phyloP scores from a whole-genome alignment of 2,113 vertebrate species.

The Corythaeola cristata region DNA sequence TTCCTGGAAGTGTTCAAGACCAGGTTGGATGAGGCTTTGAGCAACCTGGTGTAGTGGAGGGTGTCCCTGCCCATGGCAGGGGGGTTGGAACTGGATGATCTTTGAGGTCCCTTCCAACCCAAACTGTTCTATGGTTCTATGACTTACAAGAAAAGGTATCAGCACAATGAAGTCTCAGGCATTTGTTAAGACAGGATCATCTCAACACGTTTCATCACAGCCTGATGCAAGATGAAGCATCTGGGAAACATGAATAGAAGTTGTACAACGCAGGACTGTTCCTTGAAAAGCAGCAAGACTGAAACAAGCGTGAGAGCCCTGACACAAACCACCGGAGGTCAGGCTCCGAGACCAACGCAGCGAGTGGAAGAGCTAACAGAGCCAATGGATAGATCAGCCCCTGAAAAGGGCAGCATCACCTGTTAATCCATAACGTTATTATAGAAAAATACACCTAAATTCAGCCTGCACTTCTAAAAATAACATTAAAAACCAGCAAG shows the following conservation, averaged over 20 bases:
- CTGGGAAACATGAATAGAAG: not conserved
- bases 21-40: no score
- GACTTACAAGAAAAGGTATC: not conserved
- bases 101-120: no score
- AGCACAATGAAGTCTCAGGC: not conserved
- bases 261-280: no score
- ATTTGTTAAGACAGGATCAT: not conserved
- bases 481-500: not conserved
- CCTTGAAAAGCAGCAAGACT: not conserved
- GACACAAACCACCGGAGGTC: not conserved
- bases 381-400: not conserved
- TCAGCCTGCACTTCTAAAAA: not conserved
- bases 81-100: no score
- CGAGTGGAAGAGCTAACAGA: not conserved
- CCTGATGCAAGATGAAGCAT: not conserved
- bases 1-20: no score
- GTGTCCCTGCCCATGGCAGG: no score
- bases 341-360: no score
- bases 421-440: not conserved
- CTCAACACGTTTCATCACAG: not conserved
- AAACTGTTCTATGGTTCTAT: no score
- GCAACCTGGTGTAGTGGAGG: no score
- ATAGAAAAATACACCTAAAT: not conserved
- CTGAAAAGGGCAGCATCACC: not conserved
- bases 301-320: not conserved